Conservation (phyloP, 30 jellyfish, hydroid and myxozoan species). For the Nemopilema nomurai region DNA sequence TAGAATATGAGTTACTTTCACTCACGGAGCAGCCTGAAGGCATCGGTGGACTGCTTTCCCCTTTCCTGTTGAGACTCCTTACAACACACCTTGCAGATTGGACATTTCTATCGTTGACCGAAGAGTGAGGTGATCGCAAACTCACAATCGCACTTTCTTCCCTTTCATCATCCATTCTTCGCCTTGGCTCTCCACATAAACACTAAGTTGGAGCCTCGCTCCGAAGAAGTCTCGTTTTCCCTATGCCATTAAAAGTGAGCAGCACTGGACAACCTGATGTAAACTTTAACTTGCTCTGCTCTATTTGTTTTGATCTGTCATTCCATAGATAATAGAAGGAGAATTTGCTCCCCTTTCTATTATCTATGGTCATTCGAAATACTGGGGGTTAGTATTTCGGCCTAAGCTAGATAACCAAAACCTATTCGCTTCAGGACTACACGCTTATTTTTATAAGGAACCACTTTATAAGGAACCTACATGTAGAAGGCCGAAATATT, state of each 20-base stretch:
- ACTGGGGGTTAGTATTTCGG: too few relatives aligned
- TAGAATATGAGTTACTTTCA: not conserved
- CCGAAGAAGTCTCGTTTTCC: not conserved
- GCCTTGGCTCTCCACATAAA: not conserved
- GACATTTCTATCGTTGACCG: slow-evolving; percentile 3
- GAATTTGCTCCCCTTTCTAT: not conserved
- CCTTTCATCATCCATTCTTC: not conserved
- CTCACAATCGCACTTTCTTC: not conserved
- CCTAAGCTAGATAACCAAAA: too few relatives aligned
- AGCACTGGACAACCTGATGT: not conserved
- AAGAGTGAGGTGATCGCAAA: not conserved
- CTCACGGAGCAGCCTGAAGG: not conserved
- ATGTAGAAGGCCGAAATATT: too few relatives aligned
- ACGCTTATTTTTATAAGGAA: too few relatives aligned
- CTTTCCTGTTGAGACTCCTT: not conserved
- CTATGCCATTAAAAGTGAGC: not conserved
- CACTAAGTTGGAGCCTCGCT: not conserved
- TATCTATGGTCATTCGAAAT: too few relatives aligned
- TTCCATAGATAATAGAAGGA: not conserved
- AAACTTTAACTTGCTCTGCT: not conserved
- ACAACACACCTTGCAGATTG: slow-evolving; percentile 19
- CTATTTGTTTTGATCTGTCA: not conserved
- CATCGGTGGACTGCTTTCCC: not conserved
- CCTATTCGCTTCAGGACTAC: too few relatives aligned
- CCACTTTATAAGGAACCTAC: too few relatives aligned